phyloP scores from a whole-genome alignment of 2,888 invertebrate genomes.

The Euplexia lucipara region DNA sequence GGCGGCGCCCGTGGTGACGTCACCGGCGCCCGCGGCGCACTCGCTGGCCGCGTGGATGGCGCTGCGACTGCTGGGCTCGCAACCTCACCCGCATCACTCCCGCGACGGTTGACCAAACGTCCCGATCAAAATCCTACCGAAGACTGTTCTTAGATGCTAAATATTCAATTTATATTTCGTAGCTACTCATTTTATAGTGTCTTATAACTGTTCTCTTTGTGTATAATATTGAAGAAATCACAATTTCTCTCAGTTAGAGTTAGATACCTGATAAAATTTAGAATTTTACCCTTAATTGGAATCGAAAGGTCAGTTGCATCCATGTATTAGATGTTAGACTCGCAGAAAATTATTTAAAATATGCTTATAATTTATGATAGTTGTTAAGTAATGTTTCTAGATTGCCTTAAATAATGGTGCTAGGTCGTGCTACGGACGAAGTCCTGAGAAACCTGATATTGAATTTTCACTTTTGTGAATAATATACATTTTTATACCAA shows the following conservation, averaged over 20 bases:
- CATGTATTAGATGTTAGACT: slow-evolving; percentile 59
- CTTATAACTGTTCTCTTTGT: slow-evolving; percentile 40
- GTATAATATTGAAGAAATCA: slow-evolving; percentile 60
- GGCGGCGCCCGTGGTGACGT: slow-evolving; percentile 86
- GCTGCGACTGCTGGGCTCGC: slow-evolving; percentile 91
- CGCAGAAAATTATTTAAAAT: slow-evolving; percentile 60
- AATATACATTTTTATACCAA: slow-evolving; percentile 72
- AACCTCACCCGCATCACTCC: slow-evolving; percentile 78
- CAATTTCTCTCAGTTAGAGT: slow-evolving; percentile 63
- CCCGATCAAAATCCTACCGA: slow-evolving; percentile 61
- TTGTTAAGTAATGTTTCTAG: slow-evolving; percentile 67
- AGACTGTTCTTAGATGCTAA: slow-evolving; percentile 73
- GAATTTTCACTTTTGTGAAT: slow-evolving; percentile 84
- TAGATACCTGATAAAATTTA: slow-evolving; percentile 72
- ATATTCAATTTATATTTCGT: slow-evolving; percentile 50
- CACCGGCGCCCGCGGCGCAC: slow-evolving; percentile 91
- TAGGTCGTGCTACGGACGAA: slow-evolving; percentile 88
- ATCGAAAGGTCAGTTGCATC: slow-evolving; percentile 70
- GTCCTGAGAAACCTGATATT: slow-evolving; percentile 85
- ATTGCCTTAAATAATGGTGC: slow-evolving; percentile 83
- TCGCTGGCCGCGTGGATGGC: slow-evolving; percentile 95
- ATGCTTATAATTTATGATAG: slow-evolving; percentile 64
- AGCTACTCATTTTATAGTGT: slow-evolving; percentile 44
- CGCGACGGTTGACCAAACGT: slow-evolving; percentile 77
- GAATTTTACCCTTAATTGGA: slow-evolving; percentile 63